Evolutionary conservation across 2,888 invertebrate species (phyloP).

Genomic region (Spicauda simplicius): DNA sequence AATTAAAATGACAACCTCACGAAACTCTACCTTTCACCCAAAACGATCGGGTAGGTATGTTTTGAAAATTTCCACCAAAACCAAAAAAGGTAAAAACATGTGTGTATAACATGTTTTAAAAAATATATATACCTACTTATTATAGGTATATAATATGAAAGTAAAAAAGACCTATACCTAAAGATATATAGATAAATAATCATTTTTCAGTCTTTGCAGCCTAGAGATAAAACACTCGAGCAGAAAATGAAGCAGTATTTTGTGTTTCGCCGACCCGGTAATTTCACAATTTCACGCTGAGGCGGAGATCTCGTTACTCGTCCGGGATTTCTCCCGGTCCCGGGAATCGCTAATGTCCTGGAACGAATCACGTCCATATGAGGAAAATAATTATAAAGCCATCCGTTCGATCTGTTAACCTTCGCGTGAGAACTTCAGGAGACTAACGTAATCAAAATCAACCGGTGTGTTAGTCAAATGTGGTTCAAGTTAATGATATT

Average conservation of each 20-base stretch:
- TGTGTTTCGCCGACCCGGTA: conserved; percentile 60
- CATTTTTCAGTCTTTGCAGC: conserved; percentile 22
- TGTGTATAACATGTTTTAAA: no score
- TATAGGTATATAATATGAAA: no score
- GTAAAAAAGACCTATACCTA: no score
- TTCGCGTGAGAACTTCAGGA: conserved; percentile 61
- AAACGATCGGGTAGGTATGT: no score
- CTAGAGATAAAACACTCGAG: conserved; percentile 30
- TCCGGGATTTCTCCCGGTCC: conserved; percentile 65
- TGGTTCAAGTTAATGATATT: no score
- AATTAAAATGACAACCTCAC: no score
- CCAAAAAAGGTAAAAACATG: no score
- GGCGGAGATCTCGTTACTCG: conserved; percentile 75
- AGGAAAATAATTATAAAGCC: conserved; percentile 78
- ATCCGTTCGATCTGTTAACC: conserved; percentile 54
- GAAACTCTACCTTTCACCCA: no score
- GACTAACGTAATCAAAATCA: not conserved
- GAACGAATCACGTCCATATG: conserved; percentile 76
- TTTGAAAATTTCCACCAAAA: no score
- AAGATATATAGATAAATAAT: not conserved
- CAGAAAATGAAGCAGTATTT: conserved; percentile 38
- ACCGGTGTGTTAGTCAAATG: no score
- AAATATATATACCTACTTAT: no score
- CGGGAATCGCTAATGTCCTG: conserved; percentile 73
- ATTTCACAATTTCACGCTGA: conserved; percentile 82